Percentiles rank a stretch among this genome's conserved stretches.
Evolutionary conservation across 1,140 invertebrate genomes (phyloP).

Genomic region (Drosophila lini): DNA sequence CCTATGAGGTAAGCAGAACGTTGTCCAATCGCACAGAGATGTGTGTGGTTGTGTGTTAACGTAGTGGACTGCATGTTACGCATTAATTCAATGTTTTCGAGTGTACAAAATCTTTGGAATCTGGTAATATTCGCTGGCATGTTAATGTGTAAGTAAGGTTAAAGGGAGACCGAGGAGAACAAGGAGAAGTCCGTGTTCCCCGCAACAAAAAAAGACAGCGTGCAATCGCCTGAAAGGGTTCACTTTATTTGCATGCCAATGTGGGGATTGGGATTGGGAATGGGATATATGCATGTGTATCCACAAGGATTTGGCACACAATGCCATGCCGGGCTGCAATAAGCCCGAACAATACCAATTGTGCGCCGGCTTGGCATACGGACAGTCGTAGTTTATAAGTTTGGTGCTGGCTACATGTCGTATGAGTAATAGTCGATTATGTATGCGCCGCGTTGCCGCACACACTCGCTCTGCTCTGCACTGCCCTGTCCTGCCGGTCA

Average conservation of each 20-base stretch:
- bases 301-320: constrained; percentile 30
- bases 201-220: not conserved
- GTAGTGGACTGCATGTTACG: constrained; percentile 47
- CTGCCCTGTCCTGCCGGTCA: not conserved
- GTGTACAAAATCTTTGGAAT: constrained; percentile 27
- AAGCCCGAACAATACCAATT: constrained; percentile 53
- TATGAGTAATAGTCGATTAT: constrained; percentile 73
- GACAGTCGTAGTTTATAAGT: constrained; percentile 55
- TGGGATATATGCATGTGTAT: constrained; percentile 8
- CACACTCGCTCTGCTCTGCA: constrained; percentile 19
- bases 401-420: constrained; percentile 43
- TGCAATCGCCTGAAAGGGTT: constrained; percentile 36
- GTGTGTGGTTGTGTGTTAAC: constrained; percentile 19
- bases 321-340: constrained; percentile 38
- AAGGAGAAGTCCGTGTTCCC: not conserved
- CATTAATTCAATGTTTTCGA: constrained; percentile 43
- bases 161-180: not conserved
- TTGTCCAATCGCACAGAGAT: constrained; percentile 23
- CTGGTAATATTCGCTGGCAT: constrained; percentile 34
- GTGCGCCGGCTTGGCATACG: constrained; percentile 34
- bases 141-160: constrained; percentile 50
- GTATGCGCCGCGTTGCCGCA: constrained; percentile 50
- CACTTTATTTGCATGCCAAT: constrained; percentile 43
- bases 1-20: constrained; percentile 89
- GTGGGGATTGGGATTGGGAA: not conserved